Evolutionary conservation across 2,797 vertebrate genomes (phyloP).

Genomic region (Oreochromis mossambicus): DNA sequence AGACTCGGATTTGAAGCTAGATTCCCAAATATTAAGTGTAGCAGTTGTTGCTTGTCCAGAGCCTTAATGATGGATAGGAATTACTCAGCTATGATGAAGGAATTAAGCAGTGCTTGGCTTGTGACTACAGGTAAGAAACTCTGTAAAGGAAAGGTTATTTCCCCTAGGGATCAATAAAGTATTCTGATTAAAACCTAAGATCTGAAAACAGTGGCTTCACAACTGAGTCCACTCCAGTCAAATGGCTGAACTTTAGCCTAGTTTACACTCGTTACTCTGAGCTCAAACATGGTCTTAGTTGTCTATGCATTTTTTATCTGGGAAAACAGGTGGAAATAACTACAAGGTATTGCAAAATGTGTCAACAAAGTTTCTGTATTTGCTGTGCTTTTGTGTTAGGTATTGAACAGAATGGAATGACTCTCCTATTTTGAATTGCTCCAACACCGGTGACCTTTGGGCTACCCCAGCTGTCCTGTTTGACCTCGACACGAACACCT

Average conservation of each 20-base stretch:
- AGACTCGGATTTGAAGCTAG: background rate
- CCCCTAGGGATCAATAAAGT: no score
- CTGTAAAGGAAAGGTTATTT: background rate
- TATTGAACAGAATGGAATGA: background rate
- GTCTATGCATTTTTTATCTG: background rate
- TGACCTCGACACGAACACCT: slow-evolving; percentile 26
- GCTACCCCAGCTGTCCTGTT: slow-evolving; percentile 16
- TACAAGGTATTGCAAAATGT: background rate
- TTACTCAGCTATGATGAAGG: background rate
- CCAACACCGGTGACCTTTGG: slow-evolving; percentile 3
- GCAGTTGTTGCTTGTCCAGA: background rate
- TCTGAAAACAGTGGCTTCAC: background rate
- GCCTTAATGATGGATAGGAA: background rate
- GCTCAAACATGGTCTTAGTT: background rate
- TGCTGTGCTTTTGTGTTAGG: background rate
- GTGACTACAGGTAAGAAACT: background rate
- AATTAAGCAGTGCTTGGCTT: background rate
- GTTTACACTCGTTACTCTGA: background rate
- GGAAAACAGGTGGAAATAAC: background rate
- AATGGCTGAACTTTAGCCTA: background rate
- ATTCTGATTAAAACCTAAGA: background rate
- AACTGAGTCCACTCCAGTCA: background rate
- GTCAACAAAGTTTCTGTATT: background rate
- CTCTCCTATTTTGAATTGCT: background rate
- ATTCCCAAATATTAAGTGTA: background rate